Evolutionary conservation across 2,113 vertebrate species (phyloP), one percentile per base, ranked within the genome.

Genomic region (Macquaria ambigua): DNA sequence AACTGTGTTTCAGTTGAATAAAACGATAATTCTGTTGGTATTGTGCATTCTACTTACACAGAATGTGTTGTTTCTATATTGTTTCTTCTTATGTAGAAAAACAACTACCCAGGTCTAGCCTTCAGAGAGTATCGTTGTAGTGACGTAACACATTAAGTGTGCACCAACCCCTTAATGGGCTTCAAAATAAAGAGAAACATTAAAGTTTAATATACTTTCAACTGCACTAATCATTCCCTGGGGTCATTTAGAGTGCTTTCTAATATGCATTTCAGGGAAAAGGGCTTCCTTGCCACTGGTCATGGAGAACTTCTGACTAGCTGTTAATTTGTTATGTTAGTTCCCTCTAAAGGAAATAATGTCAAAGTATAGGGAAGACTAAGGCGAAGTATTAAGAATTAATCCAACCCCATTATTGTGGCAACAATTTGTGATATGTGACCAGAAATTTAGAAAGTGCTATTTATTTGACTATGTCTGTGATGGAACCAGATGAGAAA

Each of bases 121-220:
- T 69, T 79, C 1, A 23, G 15, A 34, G 52, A 2, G 5, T 48
- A 61, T 18, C 55, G 31, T 43, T 71, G 8, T 16, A 58, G 28
- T 69, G 39, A 16, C 8, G 41, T 64, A 75, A 55, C 14, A 39
- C 53, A 68, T 41, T 46, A 61, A 59, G 3, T 41, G 21, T 74
- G 71, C 50, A 43, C 23, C 8, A 34, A 23, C 66, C 58, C 52
- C 52, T 61, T 25, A n/a, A 20, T 31, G 15, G 41, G 12, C n/a
- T 46, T 41, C 6, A 28, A 75, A 81, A 79, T 72, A 66, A 83
- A 77, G 31, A 39, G 34, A 77, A 48, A 39, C 71, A 89, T 70
- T 68, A 63, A 64, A 82, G 53, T 75, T 64, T 16, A 80, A 82
- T 73, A 80, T 63, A 6, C 28, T 61, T 55, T 58, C 9, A 48